Evolutionary conservation across 2,113 vertebrate genomes (phyloP).

Genomic region (Myotis davidii): DNA sequence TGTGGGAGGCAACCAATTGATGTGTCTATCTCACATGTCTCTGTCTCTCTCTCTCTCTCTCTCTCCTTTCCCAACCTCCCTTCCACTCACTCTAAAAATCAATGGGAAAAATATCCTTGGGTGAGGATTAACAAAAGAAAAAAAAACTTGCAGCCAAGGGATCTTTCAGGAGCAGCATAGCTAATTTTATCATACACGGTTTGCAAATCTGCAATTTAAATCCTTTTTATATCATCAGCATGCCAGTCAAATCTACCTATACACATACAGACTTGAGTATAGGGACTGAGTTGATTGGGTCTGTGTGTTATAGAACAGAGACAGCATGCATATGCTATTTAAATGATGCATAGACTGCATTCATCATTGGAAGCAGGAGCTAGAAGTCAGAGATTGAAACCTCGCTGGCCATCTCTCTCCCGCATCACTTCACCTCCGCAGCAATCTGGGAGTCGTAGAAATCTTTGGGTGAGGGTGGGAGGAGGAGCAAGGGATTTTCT

Average conservation of each 20-base stretch:
- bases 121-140: no score
- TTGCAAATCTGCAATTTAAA: neutral
- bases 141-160: neutral
- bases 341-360: neutral
- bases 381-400: neutral
- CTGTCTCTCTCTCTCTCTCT: no score
- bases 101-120: no score
- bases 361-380: neutral
- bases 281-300: neutral
- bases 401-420: neutral
- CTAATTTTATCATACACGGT: neutral
- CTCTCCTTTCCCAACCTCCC: no score
- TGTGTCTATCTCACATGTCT: no score
- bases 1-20: no score
- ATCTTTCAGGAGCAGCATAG: neutral
- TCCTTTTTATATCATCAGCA: neutral
- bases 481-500: neutral
- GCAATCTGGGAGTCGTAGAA: neutral
- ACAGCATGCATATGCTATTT: neutral
- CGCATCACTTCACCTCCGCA: neutral
- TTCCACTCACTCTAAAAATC: no score
- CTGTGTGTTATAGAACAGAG: neutral
- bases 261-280: neutral
- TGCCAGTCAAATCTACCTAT: neutral
- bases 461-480: neutral